Evolutionary conservation across 1,140 invertebrate genomes (phyloP), one percentile per base, ranked within the genome.

Genomic region (Leptoteleia sp.): DNA sequence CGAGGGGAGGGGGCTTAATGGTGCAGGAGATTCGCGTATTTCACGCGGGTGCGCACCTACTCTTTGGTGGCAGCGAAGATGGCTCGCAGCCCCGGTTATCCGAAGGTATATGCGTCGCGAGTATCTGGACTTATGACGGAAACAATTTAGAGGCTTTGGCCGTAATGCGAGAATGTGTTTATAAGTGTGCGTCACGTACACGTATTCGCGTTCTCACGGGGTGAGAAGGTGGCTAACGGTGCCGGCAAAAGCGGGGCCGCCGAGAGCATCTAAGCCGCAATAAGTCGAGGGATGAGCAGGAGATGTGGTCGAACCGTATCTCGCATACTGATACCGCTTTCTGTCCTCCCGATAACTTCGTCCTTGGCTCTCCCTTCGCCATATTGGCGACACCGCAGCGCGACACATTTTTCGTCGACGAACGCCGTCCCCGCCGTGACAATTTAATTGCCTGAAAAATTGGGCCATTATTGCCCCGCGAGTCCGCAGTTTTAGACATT

Each of bases 41-140:
- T 82, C 73, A 81, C 76, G 35, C 55, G 64, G 22, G 4, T 35
- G 52, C 75, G 70, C 42, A 75, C 65, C 71, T 72, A 71, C 75
- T 75, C 75, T 72, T 59, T 55, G 54, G 65, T 59, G 45, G 54
- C 43, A 47, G 43, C 43, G 12, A 77, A 82, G 78, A 76, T 79
- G 73, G 77, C 65, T 70, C 54, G 35, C 73, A 84, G 82, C 52
- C 61, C 57, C 80, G 84, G 83, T 87, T 88, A 88, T 89, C 84
- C 87, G 64, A 73, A 82, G 76, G 80, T 88, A 87, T 87, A 87
- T 85, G 86, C 81, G 82, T 81, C 79, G 76, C 81, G 82, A 88
- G 87, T 89, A 89, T 89, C 87, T 87, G 87, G 87, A 89, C 87
- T 89, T 89, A 89, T 89, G 88, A 89, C 79, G 86, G 87, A 89